Evolutionary conservation across 2,888 invertebrate genomes (phyloP), one percentile per base, ranked within the genome.

Genomic region (Macaria liturata): DNA sequence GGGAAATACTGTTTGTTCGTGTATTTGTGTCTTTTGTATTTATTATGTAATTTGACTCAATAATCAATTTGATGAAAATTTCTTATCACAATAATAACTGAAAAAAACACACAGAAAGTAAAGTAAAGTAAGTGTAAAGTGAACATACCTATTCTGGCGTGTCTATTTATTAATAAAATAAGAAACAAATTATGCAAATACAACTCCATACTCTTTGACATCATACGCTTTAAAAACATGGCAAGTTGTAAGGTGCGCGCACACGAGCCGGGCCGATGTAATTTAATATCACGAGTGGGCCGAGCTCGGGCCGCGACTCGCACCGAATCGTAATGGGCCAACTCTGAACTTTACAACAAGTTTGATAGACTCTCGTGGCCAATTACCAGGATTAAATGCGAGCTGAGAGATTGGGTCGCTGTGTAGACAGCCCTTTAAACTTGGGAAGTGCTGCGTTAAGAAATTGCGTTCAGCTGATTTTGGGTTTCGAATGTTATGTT

Each of bases 281-380:
- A 86, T 87, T 86, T 87, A 86, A 87, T 86, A 84, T 82, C 81
- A 80, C 81, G 85, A 85, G 86, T 86, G 83, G 84, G 74, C 83
- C 76, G 74, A 78, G 74, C 70, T 66, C 85, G 83, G 84, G 74
- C 83, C 76, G 74, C 79, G 74, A 71, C 67, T 61, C 57, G 64
- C 56, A 34, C 46, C 59, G 81, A 83, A 81, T 83, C 76, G 78
- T 85, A 84, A 83, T 81, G 80, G 80, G 84, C 75, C 74, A 86
- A 86, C 80, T 86, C 42, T 42, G 42, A 86, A 86, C 80, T 86
- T 85, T 69, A 71, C 70, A 75, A 75, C 76, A 79, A 85, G 78
- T 86, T 84, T 84, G 81, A 85, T 85, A 83, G 82, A 81, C 81
- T 81, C 78, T 78, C 70, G 75, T 53, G 74, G 72, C 75, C 81